Evolutionary conservation across 1,140 invertebrate genomes (phyloP), one percentile per base, ranked within the genome.

Genomic region (Scylla paramamosain): DNA sequence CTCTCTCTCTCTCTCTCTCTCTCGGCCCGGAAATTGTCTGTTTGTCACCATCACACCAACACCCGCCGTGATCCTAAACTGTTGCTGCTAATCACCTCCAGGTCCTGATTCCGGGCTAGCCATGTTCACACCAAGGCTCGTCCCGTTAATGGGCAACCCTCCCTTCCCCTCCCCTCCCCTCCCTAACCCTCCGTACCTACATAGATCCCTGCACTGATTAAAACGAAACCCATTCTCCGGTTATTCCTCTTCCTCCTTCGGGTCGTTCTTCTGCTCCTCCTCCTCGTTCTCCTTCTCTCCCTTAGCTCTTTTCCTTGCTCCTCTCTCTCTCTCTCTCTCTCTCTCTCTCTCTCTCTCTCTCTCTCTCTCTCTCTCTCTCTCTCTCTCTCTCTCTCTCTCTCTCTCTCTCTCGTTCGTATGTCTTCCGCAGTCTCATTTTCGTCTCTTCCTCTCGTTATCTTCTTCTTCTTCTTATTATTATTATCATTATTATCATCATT

Each of bases 381-480:
- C 83, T 86, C 83, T 31, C 83, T 31, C 83, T 86, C 32, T 31
- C 32, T 86, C 28, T 86, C 83, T 39, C 83, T 39, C 83, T 86
- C 45, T 46, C 31, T 88, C 86, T 88, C 86, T 46, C 31, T 46
- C n/a, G 0, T 10, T 20, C 32, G n/a, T 88, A 31, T 46, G 4
- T 88, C 14, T 46, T n/a, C n/a, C 86, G 0, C 31, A 20, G n/a
- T 32, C 16, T 32, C 20, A 20, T 46, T 45, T 32, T 39, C 10
- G 6, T 31, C 31, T 88, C 4, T 8, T 32, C 29, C 32, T 25
- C 32, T 20, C 29, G 8, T 46, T n/a, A 20, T 28, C 29, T 39
- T 39, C 84, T n/a, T 86, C 84, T 86, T 86, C 84, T 39, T n/a
- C 4, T 86, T 39, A 29, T 86, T 14, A 12, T 39, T 28, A 14